Percentiles rank a stretch among this genome's conserved stretches.
Conservation (phyloP, 2,797 vertebrate genomes). For the Pangasius krempfi region DNA sequence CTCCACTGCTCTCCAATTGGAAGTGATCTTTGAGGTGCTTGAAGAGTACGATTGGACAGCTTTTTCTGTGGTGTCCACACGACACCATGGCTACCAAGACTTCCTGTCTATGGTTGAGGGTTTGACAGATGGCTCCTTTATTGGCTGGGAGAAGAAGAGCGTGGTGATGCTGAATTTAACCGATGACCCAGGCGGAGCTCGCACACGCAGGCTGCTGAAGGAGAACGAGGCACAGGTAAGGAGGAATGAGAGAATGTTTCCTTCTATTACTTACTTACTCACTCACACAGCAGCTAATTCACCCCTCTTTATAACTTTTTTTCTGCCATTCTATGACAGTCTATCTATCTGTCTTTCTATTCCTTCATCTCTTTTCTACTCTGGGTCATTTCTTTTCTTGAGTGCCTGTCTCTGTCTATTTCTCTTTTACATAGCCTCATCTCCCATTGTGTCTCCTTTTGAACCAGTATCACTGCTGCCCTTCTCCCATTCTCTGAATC, state of each 20-base stretch:
- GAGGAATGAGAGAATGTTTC: constrained; percentile 63
- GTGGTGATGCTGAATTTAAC: constrained; percentile 88
- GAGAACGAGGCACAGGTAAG: constrained; percentile 89
- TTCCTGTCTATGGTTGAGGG: constrained; percentile 91
- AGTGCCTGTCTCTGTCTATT: constrained; percentile 13
- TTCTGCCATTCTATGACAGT: constrained; percentile 17
- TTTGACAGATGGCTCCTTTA: constrained; percentile 91
- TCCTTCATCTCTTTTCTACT: background rate
- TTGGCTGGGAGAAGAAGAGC: constrained; percentile 96
- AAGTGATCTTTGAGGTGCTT: constrained; percentile 94
- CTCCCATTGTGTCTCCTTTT: constrained; percentile 45
- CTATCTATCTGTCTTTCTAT: constrained; percentile 50
- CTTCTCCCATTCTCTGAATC: constrained; percentile 12
- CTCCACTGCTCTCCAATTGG: constrained; percentile 90
- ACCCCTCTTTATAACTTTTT: constrained; percentile 54
- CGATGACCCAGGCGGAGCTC: constrained; percentile 83
- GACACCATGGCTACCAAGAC: constrained; percentile 91
- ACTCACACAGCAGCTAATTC: constrained; percentile 62
- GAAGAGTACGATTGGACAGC: constrained; percentile 96
- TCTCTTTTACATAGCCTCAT: constrained; percentile 17
- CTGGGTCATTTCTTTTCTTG: background rate
- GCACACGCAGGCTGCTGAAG: constrained; percentile 85
- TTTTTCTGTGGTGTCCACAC: constrained; percentile 90
- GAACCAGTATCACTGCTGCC: background rate
- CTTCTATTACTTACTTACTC: constrained; percentile 31